phyloP scores from a whole-genome alignment of 2,797 vertebrate genomes.

The Anas capensis region DNA sequence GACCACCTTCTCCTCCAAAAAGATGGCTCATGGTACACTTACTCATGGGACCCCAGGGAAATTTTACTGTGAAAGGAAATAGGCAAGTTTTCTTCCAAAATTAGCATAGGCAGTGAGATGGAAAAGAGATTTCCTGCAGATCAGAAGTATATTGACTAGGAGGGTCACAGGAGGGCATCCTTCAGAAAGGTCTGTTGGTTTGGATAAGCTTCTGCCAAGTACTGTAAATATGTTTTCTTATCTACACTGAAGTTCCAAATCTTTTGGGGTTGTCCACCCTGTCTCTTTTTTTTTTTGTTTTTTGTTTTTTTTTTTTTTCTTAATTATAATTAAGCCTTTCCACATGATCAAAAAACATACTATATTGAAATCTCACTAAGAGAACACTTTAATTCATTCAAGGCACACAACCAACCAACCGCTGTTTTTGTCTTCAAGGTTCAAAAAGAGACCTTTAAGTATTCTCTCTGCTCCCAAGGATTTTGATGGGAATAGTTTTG shows the following conservation, averaged over 20 bases:
- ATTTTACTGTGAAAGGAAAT: not conserved
- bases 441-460: slow-evolving; percentile 10
- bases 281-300: not conserved
- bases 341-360: not conserved
- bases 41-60: not conserved
- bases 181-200: not conserved
- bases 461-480: slow-evolving; percentile 5
- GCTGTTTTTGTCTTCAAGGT: slow-evolving; percentile 35
- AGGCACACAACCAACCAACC: not conserved
- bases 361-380: slow-evolving; percentile 6
- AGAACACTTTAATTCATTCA: slow-evolving; percentile 36
- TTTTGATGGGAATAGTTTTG: slow-evolving; percentile 56
- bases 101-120: not conserved
- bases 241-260: slow-evolving; percentile 4
- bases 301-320: not conserved
- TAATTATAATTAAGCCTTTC: not conserved
- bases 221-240: not conserved
- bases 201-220: slow-evolving; percentile 30
- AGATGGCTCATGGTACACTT: not conserved
- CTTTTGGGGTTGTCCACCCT: slow-evolving; percentile 12
- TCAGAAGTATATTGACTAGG: not conserved
- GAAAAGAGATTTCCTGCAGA: not conserved
- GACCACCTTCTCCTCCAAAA: not conserved
- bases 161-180: not conserved
- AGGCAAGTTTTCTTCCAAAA: not conserved